These are phyloP conservation scores for Loris lydekkerianus DNA, from an alignment of 2,797 vertebrate species.

Conservation along the genomic window DNA sequence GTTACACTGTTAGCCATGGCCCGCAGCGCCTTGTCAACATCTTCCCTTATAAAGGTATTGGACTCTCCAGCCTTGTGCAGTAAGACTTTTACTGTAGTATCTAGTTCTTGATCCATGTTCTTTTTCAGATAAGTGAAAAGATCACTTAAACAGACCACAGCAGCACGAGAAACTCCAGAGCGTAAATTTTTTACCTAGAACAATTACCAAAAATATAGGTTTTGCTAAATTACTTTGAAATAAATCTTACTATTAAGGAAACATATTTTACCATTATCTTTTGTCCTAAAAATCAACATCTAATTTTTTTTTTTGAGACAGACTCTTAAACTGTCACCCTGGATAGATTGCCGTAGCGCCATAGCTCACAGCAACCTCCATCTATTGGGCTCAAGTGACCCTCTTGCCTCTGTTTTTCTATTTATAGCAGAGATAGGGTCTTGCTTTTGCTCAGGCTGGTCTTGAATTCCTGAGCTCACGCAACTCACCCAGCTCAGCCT, in stretches of 20 bases:
- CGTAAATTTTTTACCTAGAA: conserved; percentile 97
- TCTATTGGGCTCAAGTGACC: too few relatives aligned
- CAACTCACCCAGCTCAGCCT: too few relatives aligned
- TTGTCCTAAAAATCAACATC: conserved; percentile 42
- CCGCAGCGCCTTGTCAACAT: conserved; percentile 94
- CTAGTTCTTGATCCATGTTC: conserved; percentile 97
- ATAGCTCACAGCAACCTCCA: too few relatives aligned
- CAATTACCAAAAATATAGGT: conserved; percentile 72
- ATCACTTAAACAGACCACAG: conserved; percentile 94
- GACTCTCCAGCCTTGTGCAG: conserved; percentile 95
- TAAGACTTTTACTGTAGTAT: conserved; percentile 93
- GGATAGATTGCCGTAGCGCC: too few relatives aligned
- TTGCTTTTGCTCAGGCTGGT: too few relatives aligned
- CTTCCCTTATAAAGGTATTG: conserved; percentile 96
- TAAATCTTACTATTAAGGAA: conserved; percentile 50
- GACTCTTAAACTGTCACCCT: too few relatives aligned
- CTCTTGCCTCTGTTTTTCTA: too few relatives aligned
- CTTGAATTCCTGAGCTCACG: too few relatives aligned
- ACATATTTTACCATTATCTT: conserved; percentile 18
- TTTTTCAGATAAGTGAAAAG: conserved; percentile 94
- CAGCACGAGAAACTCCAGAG: conserved; percentile 95
- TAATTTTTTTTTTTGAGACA: neutral
- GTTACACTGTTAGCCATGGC: conserved; percentile 96
- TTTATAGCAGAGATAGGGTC: too few relatives aligned
- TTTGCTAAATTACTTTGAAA: conserved; percentile 63